phyloP scores from a whole-genome alignment of 2,888 invertebrate species.

The Ormyrus rosae region DNA sequence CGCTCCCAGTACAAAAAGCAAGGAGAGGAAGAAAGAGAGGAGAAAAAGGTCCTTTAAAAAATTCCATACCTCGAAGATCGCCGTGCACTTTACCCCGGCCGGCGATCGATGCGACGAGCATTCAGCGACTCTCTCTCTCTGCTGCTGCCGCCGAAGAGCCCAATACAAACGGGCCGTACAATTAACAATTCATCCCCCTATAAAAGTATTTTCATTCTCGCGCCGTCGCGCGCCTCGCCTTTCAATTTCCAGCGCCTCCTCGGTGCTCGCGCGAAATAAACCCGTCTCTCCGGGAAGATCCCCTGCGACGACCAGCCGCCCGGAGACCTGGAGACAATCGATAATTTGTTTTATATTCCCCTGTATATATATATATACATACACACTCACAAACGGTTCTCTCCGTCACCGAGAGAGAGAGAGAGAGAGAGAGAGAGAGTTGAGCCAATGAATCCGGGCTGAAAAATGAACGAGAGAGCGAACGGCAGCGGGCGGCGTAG shows the following conservation, averaged over 20 bases:
- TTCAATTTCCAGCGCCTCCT: not conserved
- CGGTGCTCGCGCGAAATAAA: not conserved
- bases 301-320: slow-evolving; percentile 29
- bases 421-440: slow-evolving; percentile 6
- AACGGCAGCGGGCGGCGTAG: slow-evolving; percentile 58
- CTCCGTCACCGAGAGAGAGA: slow-evolving; percentile 8
- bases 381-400: not conserved
- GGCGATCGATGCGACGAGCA: too few relatives aligned
- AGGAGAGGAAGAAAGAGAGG: too few relatives aligned
- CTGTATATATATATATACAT: not conserved
- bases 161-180: slow-evolving; percentile 4
- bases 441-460: too few relatives aligned
- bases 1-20: too few relatives aligned
- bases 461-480: slow-evolving; percentile 40
- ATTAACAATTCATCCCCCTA: slow-evolving; percentile 27
- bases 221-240: not conserved
- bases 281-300: not conserved
- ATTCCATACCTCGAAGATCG: too few relatives aligned
- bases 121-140: too few relatives aligned
- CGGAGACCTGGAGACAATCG: slow-evolving; percentile 51
- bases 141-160: not conserved
- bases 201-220: not conserved
- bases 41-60: too few relatives aligned
- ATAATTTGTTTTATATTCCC: slow-evolving; percentile 62
- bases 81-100: too few relatives aligned